These are phyloP conservation scores for Phodopus roborovskii DNA, from an alignment of 2,113 vertebrate species.

Conservation along the genomic window DNA sequence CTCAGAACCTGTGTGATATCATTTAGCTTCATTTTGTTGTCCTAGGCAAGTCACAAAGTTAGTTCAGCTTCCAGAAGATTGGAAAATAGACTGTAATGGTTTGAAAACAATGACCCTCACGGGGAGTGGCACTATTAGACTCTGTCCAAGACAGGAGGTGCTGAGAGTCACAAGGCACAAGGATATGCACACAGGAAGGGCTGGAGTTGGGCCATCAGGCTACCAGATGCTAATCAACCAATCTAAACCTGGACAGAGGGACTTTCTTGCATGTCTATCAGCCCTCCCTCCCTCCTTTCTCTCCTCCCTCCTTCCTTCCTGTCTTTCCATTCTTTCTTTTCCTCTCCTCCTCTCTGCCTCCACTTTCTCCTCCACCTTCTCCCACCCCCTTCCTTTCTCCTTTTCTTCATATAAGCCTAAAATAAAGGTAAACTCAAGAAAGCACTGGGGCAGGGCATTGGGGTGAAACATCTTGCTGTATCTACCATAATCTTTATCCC, in stretches of 20 bases:
- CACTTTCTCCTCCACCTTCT: too few species aligned
- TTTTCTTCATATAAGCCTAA: not conserved
- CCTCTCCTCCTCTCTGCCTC: too few species aligned
- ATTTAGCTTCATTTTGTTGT: not conserved
- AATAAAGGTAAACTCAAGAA: not conserved
- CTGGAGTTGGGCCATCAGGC: not conserved
- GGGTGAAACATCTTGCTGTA: not conserved
- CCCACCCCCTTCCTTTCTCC: rapidly evolving
- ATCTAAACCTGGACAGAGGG: not conserved
- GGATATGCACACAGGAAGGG: not conserved
- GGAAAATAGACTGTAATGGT: not conserved
- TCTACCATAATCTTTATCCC: not conserved
- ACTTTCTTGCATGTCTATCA: not conserved
- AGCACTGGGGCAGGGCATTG: not conserved
- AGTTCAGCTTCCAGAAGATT: not conserved
- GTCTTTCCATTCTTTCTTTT: not conserved
- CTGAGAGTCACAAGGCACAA: not conserved
- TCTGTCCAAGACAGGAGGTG: not conserved
- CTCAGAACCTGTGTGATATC: not conserved
- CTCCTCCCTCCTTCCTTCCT: rapidly evolving
- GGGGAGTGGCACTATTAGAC: not conserved
- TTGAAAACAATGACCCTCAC: not conserved
- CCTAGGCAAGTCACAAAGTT: not conserved
- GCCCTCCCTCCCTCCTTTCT: too few species aligned
- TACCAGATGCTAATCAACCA: too few species aligned